phyloP scores from a whole-genome alignment of 64 coral and sea anemone species.

The Hydrozoanthus tunicans region DNA sequence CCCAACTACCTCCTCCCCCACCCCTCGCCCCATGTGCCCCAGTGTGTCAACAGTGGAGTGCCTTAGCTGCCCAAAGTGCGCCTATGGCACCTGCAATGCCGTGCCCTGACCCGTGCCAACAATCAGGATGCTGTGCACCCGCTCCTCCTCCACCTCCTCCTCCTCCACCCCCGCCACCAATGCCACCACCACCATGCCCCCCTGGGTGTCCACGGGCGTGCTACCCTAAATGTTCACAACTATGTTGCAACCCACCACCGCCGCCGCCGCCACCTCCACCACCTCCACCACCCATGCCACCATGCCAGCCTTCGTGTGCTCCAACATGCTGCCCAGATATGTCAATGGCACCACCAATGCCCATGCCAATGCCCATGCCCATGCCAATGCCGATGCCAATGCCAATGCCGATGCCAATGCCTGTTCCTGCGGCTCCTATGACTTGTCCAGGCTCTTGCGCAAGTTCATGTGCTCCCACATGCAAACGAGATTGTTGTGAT shows the following conservation, averaged over 20 bases:
- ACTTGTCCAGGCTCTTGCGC: slow-evolving; percentile 31
- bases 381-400: slow-evolving; percentile 18
- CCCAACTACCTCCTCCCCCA: slow-evolving; percentile 6
- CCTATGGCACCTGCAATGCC: slow-evolving; percentile 29
- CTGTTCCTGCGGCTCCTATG: not conserved
- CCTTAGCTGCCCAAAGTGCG: slow-evolving; percentile 19
- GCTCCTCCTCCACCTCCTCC: slow-evolving; percentile 1
- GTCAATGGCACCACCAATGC: slow-evolving; percentile 20
- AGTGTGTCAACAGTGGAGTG: slow-evolving; percentile 32
- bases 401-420: slow-evolving; percentile 25
- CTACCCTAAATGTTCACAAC: slow-evolving; percentile 13
- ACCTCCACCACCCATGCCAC: not conserved
- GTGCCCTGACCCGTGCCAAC: slow-evolving; percentile 45
- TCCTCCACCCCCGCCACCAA: not conserved
- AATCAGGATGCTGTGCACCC: slow-evolving; percentile 41
- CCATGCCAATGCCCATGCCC: slow-evolving; percentile 9
- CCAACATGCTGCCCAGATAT: slow-evolving; percentile 43
- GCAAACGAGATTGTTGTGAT: slow-evolving; percentile 22
- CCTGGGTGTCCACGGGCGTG: slow-evolving; percentile 31
- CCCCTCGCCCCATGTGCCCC: slow-evolving; percentile 27
- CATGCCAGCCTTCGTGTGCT: slow-evolving; percentile 43
- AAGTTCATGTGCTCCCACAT: slow-evolving; percentile 47
- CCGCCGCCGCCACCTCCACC: slow-evolving; percentile 30
- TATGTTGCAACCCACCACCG: slow-evolving; percentile 36
- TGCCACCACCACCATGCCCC: slow-evolving; percentile 18